Evolutionary conservation across 2,113 vertebrate genomes (phyloP).

Genomic region (Etheostoma cragini): DNA sequence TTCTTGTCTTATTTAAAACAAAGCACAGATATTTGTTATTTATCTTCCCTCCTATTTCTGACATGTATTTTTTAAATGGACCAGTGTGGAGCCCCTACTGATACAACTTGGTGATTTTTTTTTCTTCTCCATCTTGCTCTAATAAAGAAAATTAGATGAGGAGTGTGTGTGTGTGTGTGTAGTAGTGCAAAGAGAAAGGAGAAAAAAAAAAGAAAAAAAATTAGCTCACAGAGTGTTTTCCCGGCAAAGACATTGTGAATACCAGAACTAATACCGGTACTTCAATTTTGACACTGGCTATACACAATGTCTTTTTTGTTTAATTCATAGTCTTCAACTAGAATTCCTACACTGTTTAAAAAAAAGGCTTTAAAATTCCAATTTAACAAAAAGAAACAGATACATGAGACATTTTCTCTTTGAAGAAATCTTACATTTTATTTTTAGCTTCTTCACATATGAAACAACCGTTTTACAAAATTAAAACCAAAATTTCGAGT

Average conservation of each 20-base stretch:
- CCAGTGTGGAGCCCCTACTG: not conserved
- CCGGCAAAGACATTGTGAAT: not conserved
- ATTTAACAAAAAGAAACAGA: conserved; percentile 23
- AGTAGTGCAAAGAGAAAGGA: not conserved
- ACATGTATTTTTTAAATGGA: not conserved
- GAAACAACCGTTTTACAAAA: conserved; percentile 23
- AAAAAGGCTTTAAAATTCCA: conserved; percentile 15
- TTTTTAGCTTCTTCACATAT: conserved; percentile 32
- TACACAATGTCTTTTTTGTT: not conserved
- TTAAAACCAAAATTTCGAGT: not conserved
- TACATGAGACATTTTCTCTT: conserved; percentile 13
- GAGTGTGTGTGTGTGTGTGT: no score
- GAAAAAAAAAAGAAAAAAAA: not conserved
- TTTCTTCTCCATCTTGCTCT: not conserved
- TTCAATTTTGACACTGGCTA: not conserved
- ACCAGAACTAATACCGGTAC: conserved; percentile 7
- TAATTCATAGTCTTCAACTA: not conserved
- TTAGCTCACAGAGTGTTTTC: not conserved
- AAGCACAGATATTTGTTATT: not conserved
- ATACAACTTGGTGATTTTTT: not conserved
- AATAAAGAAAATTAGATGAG: not conserved
- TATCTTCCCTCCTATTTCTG: no score
- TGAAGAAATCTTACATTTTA: conserved; percentile 26
- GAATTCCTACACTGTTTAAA: conserved; percentile 1
- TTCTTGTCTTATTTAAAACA: not conserved